Evolutionary conservation across 2,113 vertebrate species (phyloP).

Genomic region (Ovibos moschatus): DNA sequence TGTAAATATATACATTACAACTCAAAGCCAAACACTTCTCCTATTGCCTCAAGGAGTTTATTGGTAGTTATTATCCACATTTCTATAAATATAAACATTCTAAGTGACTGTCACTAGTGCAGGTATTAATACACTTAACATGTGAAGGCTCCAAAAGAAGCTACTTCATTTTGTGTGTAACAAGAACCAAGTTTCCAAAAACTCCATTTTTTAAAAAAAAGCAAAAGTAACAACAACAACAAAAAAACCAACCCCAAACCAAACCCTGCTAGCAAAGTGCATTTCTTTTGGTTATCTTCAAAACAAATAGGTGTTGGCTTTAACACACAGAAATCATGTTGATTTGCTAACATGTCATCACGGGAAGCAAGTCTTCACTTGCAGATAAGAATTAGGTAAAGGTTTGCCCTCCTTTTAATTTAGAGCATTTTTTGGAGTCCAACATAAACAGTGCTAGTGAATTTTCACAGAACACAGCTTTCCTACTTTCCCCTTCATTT

Average conservation of each 20-base stretch:
- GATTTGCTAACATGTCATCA: constrained; percentile 65
- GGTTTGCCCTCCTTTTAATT: constrained; percentile 52
- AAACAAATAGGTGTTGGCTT: constrained; percentile 74
- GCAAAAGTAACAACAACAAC: neutral
- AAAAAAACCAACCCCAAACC: neutral
- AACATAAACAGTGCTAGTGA: constrained; percentile 78
- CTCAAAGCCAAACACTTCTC: constrained; percentile 72
- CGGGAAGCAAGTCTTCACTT: constrained; percentile 52
- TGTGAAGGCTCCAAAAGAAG: constrained; percentile 81
- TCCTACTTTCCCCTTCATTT: constrained; percentile 73
- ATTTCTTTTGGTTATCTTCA: constrained; percentile 79
- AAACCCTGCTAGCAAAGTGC: constrained; percentile 77
- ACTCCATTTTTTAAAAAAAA: constrained; percentile 27
- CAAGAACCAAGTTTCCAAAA: constrained; percentile 73
- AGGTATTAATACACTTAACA: constrained; percentile 78
- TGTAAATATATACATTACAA: constrained; percentile 47
- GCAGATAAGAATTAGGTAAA: constrained; percentile 57
- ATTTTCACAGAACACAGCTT: constrained; percentile 74
- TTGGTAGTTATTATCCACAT: constrained; percentile 81
- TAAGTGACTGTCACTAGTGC: constrained; percentile 84
- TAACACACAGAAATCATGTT: constrained; percentile 54
- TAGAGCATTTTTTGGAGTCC: constrained; percentile 49
- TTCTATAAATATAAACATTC: constrained; percentile 86
- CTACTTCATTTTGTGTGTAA: constrained; percentile 72
- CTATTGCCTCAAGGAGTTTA: constrained; percentile 80